A percentile compares a stretch with the other conserved stretches of the same genome.
Conservation (phyloP, 2,888 invertebrate genomes). For the Adineta ricciae region DNA sequence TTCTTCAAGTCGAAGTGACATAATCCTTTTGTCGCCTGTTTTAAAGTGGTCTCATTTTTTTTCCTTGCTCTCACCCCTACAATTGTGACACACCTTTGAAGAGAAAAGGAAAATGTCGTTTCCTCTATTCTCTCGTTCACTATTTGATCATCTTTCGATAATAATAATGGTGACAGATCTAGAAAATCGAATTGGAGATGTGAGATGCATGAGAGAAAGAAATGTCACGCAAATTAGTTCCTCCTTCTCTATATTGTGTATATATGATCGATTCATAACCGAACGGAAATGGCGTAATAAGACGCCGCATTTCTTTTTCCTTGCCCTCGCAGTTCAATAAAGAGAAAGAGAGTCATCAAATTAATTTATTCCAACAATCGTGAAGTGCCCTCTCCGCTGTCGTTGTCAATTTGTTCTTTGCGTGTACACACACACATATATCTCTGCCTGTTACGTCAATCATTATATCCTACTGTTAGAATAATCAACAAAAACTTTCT, state of each 20-base stretch:
- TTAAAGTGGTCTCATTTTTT: not conserved
- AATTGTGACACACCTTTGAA: not conserved
- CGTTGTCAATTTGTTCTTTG: not conserved
- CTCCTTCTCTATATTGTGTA: not conserved
- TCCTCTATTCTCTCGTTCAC: not conserved
- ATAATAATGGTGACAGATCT: not conserved
- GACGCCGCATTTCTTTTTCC: not conserved
- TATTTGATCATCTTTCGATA: not conserved
- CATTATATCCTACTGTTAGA: not conserved
- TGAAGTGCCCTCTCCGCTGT: not conserved
- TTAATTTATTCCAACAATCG: slow-evolving; percentile 13
- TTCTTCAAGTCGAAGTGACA: not conserved
- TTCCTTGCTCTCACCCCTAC: not conserved
- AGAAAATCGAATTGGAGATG: not conserved
- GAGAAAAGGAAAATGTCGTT: not conserved
- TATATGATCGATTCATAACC: slow-evolving; percentile 13
- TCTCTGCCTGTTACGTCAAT: not conserved
- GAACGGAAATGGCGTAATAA: slow-evolving; percentile 13
- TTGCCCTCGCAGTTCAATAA: not conserved
- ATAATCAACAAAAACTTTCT: not conserved
- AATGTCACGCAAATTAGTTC: slow-evolving; percentile 15
- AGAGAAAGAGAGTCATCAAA: not conserved
- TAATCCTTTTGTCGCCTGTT: slow-evolving; percentile 13
- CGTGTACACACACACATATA: not conserved
- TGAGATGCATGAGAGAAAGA: not conserved